phyloP scores from a whole-genome alignment of 2,113 vertebrate genomes.

The Porphyrio hochstetteri region DNA sequence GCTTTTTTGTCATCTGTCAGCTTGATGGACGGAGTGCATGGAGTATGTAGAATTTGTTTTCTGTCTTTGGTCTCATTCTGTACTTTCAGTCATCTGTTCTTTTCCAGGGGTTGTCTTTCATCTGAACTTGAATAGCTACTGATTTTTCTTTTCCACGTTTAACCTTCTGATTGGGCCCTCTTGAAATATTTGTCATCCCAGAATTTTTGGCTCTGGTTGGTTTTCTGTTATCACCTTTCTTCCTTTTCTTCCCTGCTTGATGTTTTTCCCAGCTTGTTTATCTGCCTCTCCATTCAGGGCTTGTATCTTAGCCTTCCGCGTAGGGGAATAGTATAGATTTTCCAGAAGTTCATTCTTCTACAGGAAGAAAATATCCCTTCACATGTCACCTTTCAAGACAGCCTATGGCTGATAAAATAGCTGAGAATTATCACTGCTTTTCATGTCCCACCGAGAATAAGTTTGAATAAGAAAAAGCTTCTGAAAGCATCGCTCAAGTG shows the following conservation, averaged over 20 bases:
- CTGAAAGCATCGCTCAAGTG: not conserved
- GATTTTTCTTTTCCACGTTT: not conserved
- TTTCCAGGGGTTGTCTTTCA: not conserved
- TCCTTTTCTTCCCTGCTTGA: not conserved
- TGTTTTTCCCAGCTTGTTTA: not conserved
- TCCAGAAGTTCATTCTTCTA: not conserved
- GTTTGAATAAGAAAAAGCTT: not conserved
- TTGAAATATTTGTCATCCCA: not conserved
- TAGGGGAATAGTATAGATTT: not conserved
- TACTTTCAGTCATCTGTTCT: not conserved
- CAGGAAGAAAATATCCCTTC: not conserved
- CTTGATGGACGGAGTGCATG: not conserved
- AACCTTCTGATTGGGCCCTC: not conserved
- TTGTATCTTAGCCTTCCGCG: not conserved
- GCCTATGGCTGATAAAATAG: not conserved
- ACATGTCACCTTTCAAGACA: not conserved
- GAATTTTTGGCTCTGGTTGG: not conserved
- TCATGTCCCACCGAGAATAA: not conserved
- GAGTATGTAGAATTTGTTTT: not conserved
- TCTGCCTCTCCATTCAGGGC: not conserved
- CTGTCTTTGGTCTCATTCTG: not conserved
- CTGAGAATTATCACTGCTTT: not conserved
- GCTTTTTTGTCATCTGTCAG: not conserved
- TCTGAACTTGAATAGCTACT: not conserved
- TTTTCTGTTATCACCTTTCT: constrained; percentile 17